Evolutionary conservation across 2,113 vertebrate genomes (phyloP), one percentile per base, ranked within the genome.

Genomic region (Clarias gariepinus): DNA sequence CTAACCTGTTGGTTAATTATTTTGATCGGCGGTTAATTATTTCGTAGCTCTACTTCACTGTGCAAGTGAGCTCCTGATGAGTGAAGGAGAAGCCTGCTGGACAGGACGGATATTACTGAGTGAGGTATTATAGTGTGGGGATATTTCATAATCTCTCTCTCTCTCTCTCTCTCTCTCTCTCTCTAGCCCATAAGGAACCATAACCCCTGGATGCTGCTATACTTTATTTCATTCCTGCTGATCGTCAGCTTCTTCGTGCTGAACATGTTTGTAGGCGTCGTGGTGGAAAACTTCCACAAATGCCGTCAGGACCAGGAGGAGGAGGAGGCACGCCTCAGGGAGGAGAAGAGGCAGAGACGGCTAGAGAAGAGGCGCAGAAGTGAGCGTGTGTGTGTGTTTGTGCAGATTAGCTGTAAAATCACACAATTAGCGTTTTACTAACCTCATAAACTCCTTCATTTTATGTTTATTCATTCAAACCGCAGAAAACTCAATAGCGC

Each of bases 201-300:
- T 93, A 97, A 97, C 92, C 97, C 97, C 0, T 98, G 97, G 97
- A 98, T 98, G 97, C 95, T 98, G 88, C 96, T 98, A 83, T 98
- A 96, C 94, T 98, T 98, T 95, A 98, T 98, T 94, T 98, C 97
- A 83, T 98, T 98, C 95, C 96, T 98, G 91, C 97, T 98, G 93
- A 98, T 98, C 90, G 97, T 98, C 94, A 98, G 97, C 93, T 98
- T 98, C 95, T 98, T 98, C 66, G 97, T 98, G 92, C 96, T 98
- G 90, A 98, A 98, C 96, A 98, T 98, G 97, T 98, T 98, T 36
- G 97, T 98, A 88, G 97, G 97, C 4, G 97, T 98, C 90, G 97
- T 98, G 94, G 97, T 98, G 94, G 97, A 98, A 93, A 98, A 98
- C 94, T 98, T 98, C 89, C 97, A 98, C 95, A 98, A 98, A 94